A percentile compares a stretch with the other conserved stretches of the same genome.
Conservation (phyloP, 2,888 invertebrate genomes). For the Nymphalis polychloros region DNA sequence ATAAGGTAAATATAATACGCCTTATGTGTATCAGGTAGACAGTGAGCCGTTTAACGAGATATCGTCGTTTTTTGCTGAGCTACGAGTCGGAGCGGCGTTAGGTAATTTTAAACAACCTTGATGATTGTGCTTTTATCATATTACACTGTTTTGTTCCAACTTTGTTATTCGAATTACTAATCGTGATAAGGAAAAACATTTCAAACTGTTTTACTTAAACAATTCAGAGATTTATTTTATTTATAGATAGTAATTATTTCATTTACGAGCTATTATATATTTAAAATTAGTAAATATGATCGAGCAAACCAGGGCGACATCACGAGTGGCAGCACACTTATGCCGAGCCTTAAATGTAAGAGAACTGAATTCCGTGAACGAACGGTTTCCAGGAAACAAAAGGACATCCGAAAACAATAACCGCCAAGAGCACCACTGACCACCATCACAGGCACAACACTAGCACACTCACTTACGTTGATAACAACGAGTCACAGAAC, state of each 20-base stretch:
- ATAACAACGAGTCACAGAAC: conserved; percentile 14
- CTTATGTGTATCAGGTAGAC: conserved; percentile 19
- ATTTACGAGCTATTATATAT: background rate
- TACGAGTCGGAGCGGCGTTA: conserved; percentile 9
- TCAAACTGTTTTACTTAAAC: background rate
- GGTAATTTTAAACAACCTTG: conserved; percentile 15
- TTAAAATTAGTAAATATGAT: conserved; percentile 4
- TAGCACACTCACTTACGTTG: conserved; percentile 10
- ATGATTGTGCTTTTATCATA: conserved; percentile 13
- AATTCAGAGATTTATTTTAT: background rate
- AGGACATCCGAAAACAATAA: conserved; percentile 40
- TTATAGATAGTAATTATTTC: no score
- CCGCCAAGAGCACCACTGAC: conserved; percentile 43
- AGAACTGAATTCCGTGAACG: conserved; percentile 36
- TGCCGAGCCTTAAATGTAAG: conserved; percentile 33
- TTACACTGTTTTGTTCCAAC: conserved; percentile 8
- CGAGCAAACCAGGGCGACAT: conserved; percentile 29
- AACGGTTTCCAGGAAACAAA: conserved; percentile 40
- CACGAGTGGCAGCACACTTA: conserved; percentile 23
- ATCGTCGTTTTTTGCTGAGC: conserved; percentile 19
- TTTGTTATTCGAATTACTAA: background rate
- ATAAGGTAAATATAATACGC: conserved; percentile 24
- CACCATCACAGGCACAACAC: conserved; percentile 41
- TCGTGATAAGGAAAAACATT: conserved; percentile 1
- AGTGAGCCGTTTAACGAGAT: conserved; percentile 23